Base-by-base conservation (phyloP, 2,888 invertebrate genomes). In the Brachylomia viminalis region DNA sequence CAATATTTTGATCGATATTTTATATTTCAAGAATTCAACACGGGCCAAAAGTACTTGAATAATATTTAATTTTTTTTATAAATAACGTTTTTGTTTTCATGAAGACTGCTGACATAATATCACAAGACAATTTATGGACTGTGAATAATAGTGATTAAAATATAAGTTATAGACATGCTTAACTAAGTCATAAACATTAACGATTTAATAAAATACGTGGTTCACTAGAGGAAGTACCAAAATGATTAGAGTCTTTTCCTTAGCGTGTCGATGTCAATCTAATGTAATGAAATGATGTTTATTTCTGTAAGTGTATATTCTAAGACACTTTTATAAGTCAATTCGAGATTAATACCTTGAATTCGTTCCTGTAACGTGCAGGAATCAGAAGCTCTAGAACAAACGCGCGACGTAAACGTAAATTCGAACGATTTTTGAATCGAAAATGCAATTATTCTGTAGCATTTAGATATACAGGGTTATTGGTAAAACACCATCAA, bases 91-190 rank as follows among this genome's bases (percentile, higher is more conserved):
- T 8, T n/a, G n/a, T n/a, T 59, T n/a, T 20, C 8, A 10, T 20
- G 1, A 61, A 65, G 0, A 7, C 17, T n/a, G 27, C 61, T 76
- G 70, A 59, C 79, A 68, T 79, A 80, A 84, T 70, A 83, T 76
- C 78, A 79, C 82, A 76, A 82, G 75, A 77, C 27, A 45, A 67
- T 69, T 56, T 69, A 76, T 72, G 73, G 80, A 88, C 86, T 84
- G 84, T 89, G 88, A 87, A 84, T 86, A 83, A 80, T 81, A 84
- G 80, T 89, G 73, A 83, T 82, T 77, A 74, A 80, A 67, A 65
- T 65, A 33, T 69, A 75, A 75, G 62, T 80, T 49, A 77, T 79
- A 78, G 71, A 80, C 71, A 81, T 79, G 80, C 84, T 82, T 82
- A 83, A 80, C 86, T 88, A 86, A 87, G 88, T 88, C 84, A 88